These are phyloP conservation scores for Plagodis pulveraria DNA, from an alignment of 2,888 invertebrate genomes.

Conservation along the genomic window DNA sequence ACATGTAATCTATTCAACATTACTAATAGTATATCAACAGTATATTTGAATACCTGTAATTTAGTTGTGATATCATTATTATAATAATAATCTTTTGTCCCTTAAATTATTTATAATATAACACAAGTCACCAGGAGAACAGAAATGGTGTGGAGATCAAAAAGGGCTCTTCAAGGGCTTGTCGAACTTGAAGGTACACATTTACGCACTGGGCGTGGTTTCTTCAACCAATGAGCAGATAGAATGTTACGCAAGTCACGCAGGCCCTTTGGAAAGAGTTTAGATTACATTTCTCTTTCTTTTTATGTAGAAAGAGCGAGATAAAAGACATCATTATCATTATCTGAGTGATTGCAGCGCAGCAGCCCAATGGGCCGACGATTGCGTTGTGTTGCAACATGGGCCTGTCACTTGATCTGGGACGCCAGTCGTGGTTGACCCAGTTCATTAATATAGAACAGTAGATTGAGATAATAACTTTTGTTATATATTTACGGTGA, in stretches of 20 bases:
- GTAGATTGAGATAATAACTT: too few species aligned
- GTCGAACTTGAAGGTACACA: conserved; percentile 74
- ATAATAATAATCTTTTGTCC: conserved; percentile 69
- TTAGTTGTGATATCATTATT: conserved; percentile 51
- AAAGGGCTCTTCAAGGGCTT: conserved; percentile 77
- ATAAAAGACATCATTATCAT: conserved; percentile 24
- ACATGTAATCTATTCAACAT: too few species aligned
- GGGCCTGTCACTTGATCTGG: neutral
- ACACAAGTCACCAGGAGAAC: conserved; percentile 78
- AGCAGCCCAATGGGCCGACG: conserved; percentile 14
- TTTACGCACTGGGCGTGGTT: conserved; percentile 80
- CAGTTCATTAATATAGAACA: too few species aligned
- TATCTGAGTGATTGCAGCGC: conserved; percentile 23
- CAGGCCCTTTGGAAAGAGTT: conserved; percentile 52
- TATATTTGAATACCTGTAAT: conserved; percentile 34
- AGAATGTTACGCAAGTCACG: conserved; percentile 75
- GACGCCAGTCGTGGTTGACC: too few species aligned
- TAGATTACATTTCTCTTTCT: conserved; percentile 32
- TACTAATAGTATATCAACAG: conserved; percentile 1
- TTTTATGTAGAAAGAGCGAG: conserved; percentile 38
- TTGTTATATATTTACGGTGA: too few species aligned
- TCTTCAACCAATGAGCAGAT: conserved; percentile 68
- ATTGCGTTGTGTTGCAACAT: conserved; percentile 2
- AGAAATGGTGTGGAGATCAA: conserved; percentile 66
- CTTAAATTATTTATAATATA: conserved; percentile 86